Base-by-base conservation (phyloP, 1,140 invertebrate genomes). In the Hyposmocoma kahamanoa region DNA sequence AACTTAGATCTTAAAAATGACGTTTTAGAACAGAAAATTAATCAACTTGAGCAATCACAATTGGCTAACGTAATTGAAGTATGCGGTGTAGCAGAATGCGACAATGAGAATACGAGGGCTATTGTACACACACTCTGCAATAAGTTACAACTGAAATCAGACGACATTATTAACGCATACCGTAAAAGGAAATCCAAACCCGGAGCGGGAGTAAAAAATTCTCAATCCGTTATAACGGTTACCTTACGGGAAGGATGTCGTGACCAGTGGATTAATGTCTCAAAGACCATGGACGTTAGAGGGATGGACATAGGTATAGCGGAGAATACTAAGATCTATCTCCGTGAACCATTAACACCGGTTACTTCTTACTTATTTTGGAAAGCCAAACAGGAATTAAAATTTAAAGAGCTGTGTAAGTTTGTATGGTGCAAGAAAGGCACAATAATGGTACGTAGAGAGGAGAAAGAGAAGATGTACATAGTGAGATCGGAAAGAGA, bases 371-470 rank as follows among this genome's bases (percentile, higher is more conserved):
- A 6, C 11, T 26, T 26, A 26, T 11, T 26, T 6, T 26, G 24
- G 24, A 26, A 26, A 26, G 11, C 24, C 24, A 26, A 26, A 26
- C 5, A 26, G 5, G 11, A 26, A 11, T 6, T 26, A 26, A 26
- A 6, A 11, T 6, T 26, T 26, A 26, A 26, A 26, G 11, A 11
- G 24, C 10, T 48, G 3, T 51, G 15, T 26, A 47, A 47, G 11
- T 56, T 38, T 22, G 32, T 52, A n/a, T 56, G 54, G 54, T 56
- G 45, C 24, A 56, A 56, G 30, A n/a, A 47, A 13, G 47, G 53
- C 28, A 20, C 39, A 13, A 28, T 34, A 21, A 49, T 48, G 34
- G 24, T 28, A 17, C 24, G 24, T 6, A 28, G 24, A 28, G 24
- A 28, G 11, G 30, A 46, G 11, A 34, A 32, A n/a, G n/a, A n/a